Percentiles rank a stretch among this genome's conserved stretches.
These are phyloP conservation scores for Rhynchopsitta pachyrhyncha DNA, from an alignment of 2,113 vertebrate species.

Conservation along the genomic window DNA sequence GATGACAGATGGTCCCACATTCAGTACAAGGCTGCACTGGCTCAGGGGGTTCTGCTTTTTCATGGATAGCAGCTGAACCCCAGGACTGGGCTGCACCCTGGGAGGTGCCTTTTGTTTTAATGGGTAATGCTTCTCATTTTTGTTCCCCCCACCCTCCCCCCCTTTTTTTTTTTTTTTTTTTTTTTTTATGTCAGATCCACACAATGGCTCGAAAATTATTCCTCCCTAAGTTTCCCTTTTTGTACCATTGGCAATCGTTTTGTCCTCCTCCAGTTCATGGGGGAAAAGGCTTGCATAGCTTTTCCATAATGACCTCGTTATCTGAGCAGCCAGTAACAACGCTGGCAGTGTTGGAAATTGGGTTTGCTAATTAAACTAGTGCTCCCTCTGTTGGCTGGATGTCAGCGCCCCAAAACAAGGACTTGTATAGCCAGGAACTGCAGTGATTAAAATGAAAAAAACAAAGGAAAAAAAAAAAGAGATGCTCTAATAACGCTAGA, in stretches of 20 bases:
- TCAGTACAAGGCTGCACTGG: constrained; percentile 20
- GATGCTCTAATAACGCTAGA: not conserved
- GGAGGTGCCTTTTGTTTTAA: constrained; percentile 45
- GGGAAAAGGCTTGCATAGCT: constrained; percentile 6
- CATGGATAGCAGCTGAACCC: constrained; percentile 55
- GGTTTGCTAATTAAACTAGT: constrained; percentile 45
- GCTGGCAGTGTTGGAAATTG: not conserved
- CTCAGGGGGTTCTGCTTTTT: constrained; percentile 46
- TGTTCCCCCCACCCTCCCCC: not conserved
- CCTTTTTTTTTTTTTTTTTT: not conserved
- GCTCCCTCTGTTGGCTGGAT: constrained; percentile 63
- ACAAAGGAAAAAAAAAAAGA: too few relatives aligned
- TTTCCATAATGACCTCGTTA: constrained; percentile 27
- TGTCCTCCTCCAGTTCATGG: not conserved
- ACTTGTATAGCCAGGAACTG: not conserved
- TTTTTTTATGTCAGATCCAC: not conserved
- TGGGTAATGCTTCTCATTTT: not conserved
- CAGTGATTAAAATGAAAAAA: not conserved
- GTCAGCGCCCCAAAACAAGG: not conserved
- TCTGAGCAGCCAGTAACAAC: constrained; percentile 25
- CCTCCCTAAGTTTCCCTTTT: not conserved
- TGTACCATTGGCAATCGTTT: not conserved
- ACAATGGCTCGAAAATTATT: not conserved
- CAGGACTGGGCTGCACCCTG: not conserved
- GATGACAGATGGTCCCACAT: constrained; percentile 57